Percentiles rank a stretch among this genome's conserved stretches.
Evolutionary conservation across 2,888 invertebrate species (phyloP).

Genomic region (Atethmia centrago): DNA sequence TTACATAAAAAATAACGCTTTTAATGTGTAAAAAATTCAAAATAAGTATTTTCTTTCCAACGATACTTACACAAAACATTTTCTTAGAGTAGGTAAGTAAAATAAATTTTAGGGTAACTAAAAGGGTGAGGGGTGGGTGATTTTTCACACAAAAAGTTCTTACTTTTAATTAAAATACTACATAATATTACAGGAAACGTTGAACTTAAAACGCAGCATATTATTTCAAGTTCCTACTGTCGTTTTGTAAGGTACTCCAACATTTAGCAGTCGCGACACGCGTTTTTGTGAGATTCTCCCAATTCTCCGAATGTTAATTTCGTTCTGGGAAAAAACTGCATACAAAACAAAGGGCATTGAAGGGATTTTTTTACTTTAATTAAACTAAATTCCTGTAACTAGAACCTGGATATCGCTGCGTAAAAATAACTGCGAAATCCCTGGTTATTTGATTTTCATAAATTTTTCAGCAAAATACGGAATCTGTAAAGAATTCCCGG

Average conservation of each 20-base stretch:
- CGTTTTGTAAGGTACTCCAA: background rate
- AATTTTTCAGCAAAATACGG: background rate
- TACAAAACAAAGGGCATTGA: background rate
- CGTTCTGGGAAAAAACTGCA: background rate
- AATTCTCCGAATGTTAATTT: background rate
- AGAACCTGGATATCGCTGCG: background rate
- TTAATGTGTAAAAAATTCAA: background rate
- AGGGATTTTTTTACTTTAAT: background rate
- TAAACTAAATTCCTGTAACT: background rate
- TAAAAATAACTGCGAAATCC: background rate
- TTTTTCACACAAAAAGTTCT: background rate
- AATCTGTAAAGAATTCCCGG: constrained; percentile 2
- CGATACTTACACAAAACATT: background rate
- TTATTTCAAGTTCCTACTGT: background rate
- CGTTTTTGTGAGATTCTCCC: background rate
- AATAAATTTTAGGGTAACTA: background rate
- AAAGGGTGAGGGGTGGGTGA: too few relatives aligned
- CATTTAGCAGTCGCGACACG: background rate
- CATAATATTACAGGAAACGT: background rate
- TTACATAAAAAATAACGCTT: background rate
- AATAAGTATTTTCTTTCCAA: background rate
- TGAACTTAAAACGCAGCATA: background rate
- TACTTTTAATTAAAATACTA: background rate
- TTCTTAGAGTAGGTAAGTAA: background rate
- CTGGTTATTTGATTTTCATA: background rate